A percentile compares a stretch with the other conserved stretches of the same genome.
phyloP scores from a whole-genome alignment of 1,140 invertebrate genomes.

The Eufriesea mexicana region DNA sequence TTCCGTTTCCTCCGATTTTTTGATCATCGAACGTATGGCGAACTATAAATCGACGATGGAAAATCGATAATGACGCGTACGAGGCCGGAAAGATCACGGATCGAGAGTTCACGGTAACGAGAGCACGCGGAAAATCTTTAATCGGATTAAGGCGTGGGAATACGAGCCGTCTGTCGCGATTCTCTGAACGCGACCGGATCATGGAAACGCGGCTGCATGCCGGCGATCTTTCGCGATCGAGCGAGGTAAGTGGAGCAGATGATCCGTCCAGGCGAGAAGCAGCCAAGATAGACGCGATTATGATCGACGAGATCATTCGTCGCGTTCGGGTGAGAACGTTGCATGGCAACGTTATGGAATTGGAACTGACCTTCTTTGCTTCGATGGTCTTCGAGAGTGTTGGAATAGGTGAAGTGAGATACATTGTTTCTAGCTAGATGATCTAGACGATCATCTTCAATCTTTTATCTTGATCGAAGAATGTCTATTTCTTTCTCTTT shows the following conservation, averaged over 20 bases:
- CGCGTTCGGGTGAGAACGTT: neutral
- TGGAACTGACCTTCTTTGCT: neutral
- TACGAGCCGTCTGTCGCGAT: neutral
- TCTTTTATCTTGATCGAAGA: no score
- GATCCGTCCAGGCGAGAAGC: neutral
- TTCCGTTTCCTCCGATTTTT: neutral
- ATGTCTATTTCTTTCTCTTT: no score
- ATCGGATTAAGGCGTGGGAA: slow-evolving; percentile 15
- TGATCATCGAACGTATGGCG: neutral
- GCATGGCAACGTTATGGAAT: no score
- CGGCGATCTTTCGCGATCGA: neutral
- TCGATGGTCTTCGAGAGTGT: neutral
- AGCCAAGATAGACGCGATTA: neutral
- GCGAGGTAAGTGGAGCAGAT: slow-evolving; percentile 1
- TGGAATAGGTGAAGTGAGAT: no score
- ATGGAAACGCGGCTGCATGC: neutral
- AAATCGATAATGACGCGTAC: neutral
- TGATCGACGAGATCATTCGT: neutral
- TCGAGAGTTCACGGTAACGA: neutral
- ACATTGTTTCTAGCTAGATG: no score
- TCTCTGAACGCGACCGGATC: neutral
- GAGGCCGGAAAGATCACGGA: neutral
- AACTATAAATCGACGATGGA: no score
- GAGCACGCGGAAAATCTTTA: neutral
- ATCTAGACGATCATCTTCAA: no score